Base-by-base conservation (phyloP, 1,140 invertebrate species). In the Drosophila parvula region DNA sequence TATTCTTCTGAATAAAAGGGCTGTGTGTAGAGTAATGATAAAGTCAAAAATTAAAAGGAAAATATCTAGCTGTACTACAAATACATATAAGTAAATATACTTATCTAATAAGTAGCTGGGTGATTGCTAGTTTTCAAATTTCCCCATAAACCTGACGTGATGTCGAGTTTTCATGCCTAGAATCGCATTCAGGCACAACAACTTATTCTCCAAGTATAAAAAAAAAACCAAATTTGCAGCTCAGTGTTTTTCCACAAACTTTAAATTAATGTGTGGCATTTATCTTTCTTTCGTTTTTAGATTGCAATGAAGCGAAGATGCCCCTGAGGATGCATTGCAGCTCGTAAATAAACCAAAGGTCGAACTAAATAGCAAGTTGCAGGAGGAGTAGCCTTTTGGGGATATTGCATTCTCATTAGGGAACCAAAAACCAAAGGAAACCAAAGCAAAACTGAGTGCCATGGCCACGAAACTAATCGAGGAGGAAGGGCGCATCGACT, bases 381-480 rank as follows among this genome's bases (percentile, higher is more conserved):
- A 38, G 18, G 7, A 36, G n/a, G 11, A 34, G 18, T 18, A 18
- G 16, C 9, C 12, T 45, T 11, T 27, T 11, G 40, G 8, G 65
- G 10, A 71, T 57, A 34, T 30, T 28, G n/a, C 12, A 38, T 67
- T 48, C 47, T 55, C 47, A 57, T 68, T 68, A 55, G 36, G 55
- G 34, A 51, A 56, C 34, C 36, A 48, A 45, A 47, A 45, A 47
- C 40, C 14, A 61, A 56, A 18, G 38, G 44, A 28, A 48, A 14
- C 14, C 28, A 34, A 55, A 38, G 27, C 16, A 43, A 12, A 32
- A 48, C 36, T 27, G 6, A 60, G 41, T 30, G 45, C 8, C 60
- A 82, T 79, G 84, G 80, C 68, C 41, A 48, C 57, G 53, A 85
- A 88, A 47, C 51, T 78, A 55, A 75, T 60, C 65, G 60, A 78